Percentiles rank a stretch among this genome's conserved stretches.
These are phyloP conservation scores for Mactra quadrangularis DNA, from an alignment of 1,140 invertebrate species.

Conservation along the genomic window DNA sequence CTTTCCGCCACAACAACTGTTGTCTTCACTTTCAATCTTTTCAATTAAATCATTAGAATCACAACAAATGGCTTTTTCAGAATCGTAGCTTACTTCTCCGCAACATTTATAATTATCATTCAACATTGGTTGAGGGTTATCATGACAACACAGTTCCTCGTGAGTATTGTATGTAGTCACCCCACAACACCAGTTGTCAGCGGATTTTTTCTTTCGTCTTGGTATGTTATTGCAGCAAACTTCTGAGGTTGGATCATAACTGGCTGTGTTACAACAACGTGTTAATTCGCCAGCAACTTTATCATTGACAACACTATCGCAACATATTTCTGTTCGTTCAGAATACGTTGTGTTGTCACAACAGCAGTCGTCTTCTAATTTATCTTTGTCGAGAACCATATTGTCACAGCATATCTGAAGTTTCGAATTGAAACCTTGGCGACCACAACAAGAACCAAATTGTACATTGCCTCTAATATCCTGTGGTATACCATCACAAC, in stretches of 20 bases:
- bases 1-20: slow-evolving; percentile 17
- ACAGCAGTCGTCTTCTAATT: slow-evolving; percentile 18
- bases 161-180: slow-evolving; percentile 6
- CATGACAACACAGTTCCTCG: slow-evolving; percentile 29
- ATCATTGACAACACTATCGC: slow-evolving; percentile 2
- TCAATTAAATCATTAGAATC: neutral
- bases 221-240: neutral
- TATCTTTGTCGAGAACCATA: neutral
- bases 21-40: neutral
- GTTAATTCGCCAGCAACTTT: neutral
- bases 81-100: slow-evolving; percentile 19
- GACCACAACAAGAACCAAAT: slow-evolving; percentile 26
- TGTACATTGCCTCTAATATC: slow-evolving; percentile 2
- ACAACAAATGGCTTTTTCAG: slow-evolving; percentile 2
- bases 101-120: slow-evolving; percentile 28
- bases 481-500: slow-evolving; percentile 32
- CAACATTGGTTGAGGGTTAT: neutral
- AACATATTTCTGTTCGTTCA: slow-evolving; percentile 34
- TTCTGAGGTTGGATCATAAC: slow-evolving; percentile 10
- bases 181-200: slow-evolving; percentile 42
- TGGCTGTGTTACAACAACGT: slow-evolving; percentile 4
- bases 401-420: slow-evolving; percentile 28
- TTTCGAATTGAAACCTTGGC: slow-evolving; percentile 6
- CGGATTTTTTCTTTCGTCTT: neutral
- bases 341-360: slow-evolving; percentile 30